Evolutionary conservation across 1,140 invertebrate species (phyloP), one percentile per base, ranked within the genome.

Genomic region (Geopemphigus sp.): DNA sequence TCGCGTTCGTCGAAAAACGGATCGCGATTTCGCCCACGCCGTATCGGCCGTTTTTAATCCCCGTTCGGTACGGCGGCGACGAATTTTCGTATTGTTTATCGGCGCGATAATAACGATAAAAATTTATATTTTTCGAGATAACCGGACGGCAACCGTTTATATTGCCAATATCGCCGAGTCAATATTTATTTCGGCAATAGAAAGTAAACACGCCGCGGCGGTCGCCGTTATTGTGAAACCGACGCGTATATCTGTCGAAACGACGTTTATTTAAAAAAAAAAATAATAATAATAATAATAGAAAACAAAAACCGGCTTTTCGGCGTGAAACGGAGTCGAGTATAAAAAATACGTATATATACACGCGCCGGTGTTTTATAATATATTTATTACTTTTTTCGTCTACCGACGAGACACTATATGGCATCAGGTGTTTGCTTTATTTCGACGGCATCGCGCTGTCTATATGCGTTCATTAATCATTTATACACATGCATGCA

Each of bases 381-480:
- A n/a, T n/a, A n/a, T n/a, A n/a, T n/a, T n/a, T n/a, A n/a, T n/a
- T n/a, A n/a, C n/a, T n/a, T n/a, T n/a, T n/a, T n/a, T n/a, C n/a
- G n/a, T n/a, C n/a, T n/a, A n/a, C n/a, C n/a, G n/a, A n/a, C n/a
- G n/a, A n/a, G n/a, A 53, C 10, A 63, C 19, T 39, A 15, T 68
- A 22, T 47, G 64, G 39, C 64, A 68, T 68, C 64, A 47, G 64
- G 64, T 68, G 64, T 68, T 47, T 68, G 64, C 39, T 68, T 68
- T 68, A 68, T 68, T 68, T 68, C 39, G 32, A 68, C 64, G 39
- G 39, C 5, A 47, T 47, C 64, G n/a, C n/a, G 32, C 39, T 68
- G 39, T 47, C 64, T 68, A 68, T 68, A 68, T 47, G n/a, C n/a
- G 17, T 47, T 68, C 64, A 68, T 68, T 68, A 68, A 68, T 68